Evolutionary conservation across 2,797 vertebrate species (phyloP).

Genomic region (Neopelma chrysocephalum): DNA sequence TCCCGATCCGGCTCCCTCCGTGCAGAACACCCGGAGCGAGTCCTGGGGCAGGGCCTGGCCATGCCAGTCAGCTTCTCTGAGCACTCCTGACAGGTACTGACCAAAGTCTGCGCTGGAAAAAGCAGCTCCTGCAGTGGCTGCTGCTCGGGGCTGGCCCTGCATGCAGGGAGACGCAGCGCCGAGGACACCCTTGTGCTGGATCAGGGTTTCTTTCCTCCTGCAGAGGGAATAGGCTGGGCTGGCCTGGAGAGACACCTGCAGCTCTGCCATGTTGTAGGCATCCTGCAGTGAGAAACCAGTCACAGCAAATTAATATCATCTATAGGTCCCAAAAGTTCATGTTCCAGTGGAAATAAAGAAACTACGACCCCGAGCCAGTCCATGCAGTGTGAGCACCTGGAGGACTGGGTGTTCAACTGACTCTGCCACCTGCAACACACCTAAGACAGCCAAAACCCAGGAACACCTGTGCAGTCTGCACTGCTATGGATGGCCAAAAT

Average conservation of each 20-base stretch:
- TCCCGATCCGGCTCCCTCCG: constrained; percentile 81
- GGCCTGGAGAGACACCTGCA: constrained; percentile 86
- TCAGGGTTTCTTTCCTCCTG: constrained; percentile 70
- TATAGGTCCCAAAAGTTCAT: rapidly evolving
- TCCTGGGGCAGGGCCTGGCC: constrained; percentile 79
- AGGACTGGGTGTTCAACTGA: not conserved
- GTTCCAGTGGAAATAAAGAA: not conserved
- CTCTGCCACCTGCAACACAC: not conserved
- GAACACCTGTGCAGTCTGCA: not conserved
- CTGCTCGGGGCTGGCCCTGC: not conserved
- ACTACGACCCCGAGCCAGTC: rapidly evolving
- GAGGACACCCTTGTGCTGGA: constrained; percentile 37
- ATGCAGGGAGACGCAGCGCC: constrained; percentile 34
- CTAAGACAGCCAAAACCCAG: not conserved
- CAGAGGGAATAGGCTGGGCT: constrained; percentile 82
- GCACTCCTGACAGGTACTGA: constrained; percentile 79
- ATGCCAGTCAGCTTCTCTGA: constrained; percentile 78
- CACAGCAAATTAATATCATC: not conserved
- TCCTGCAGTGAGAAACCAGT: constrained; percentile 74
- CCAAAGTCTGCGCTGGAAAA: constrained; percentile 79
- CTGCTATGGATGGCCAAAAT: not conserved
- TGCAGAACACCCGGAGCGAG: constrained; percentile 84
- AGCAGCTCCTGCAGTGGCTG: constrained; percentile 61
- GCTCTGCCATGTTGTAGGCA: constrained; percentile 88
- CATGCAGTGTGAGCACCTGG: not conserved